Percentiles rank a stretch among this genome's conserved stretches.
Conservation (phyloP, 1,140 invertebrate species). For the Hesperophylax magnus region DNA sequence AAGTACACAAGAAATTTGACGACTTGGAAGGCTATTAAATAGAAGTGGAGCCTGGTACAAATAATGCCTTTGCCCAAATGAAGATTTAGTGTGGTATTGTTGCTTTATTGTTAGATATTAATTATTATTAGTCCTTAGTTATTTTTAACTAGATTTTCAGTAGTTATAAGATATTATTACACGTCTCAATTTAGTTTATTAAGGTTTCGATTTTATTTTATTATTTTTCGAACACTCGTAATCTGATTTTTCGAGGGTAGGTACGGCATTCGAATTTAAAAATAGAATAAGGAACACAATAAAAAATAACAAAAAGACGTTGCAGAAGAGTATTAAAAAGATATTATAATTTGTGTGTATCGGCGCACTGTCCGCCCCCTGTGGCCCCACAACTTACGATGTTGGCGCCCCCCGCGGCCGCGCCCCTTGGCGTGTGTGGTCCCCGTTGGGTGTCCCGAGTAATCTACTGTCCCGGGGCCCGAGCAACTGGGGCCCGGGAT, state of each 20-base stretch:
- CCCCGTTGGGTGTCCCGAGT: constrained; percentile 30
- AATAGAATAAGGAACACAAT: background rate
- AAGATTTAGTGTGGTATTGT: no score
- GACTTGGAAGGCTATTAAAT: no score
- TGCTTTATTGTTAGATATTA: no score
- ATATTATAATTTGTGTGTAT: background rate
- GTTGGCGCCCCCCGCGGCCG: constrained; percentile 45
- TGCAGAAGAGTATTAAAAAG: background rate
- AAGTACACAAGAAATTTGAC: no score
- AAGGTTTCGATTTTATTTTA: background rate
- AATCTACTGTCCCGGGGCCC: constrained; percentile 18
- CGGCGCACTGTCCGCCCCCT: constrained; percentile 38
- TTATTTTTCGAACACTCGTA: background rate
- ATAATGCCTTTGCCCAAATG: no score
- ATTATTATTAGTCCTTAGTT: no score
- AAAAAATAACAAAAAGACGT: background rate
- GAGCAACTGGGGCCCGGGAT: background rate
- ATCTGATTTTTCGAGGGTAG: background rate
- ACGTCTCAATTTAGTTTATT: no score
- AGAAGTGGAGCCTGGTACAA: no score
- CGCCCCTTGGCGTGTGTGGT: constrained; percentile 49
- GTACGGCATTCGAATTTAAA: background rate
- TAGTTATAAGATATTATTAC: no score
- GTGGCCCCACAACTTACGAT: constrained; percentile 41
- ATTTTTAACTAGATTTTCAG: no score